Evolutionary conservation across 2,113 vertebrate genomes (phyloP), one percentile per base, ranked within the genome.

Genomic region (Crocuta crocuta): DNA sequence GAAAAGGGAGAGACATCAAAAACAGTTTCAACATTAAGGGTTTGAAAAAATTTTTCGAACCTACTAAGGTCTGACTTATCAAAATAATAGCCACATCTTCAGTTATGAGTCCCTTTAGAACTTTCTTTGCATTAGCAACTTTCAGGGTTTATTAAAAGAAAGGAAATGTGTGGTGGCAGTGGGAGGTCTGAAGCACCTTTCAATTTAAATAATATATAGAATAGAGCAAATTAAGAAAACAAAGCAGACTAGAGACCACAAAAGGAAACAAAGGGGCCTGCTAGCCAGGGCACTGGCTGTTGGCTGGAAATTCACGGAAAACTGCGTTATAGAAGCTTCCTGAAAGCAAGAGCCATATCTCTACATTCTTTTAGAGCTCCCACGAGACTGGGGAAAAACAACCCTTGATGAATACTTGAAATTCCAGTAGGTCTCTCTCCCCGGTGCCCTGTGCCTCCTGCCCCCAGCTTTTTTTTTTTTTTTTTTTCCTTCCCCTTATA

Each of bases 351-450:
- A 84, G 19, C n/a, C 13, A 9, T 70, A 53, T 55, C 89, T 89
- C 26, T 58, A 55, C 31, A 71, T 70, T 91, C 92, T 89, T 61
- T 43, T 11, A 88, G 31, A n/a, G 81, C 61, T 95, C 45, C 55
- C 91, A 71, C 0, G 55, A 83, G 71, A 58, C 35, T 81, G 68
- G 80, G 43, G 23, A 81, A 87, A 88, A 33, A 9, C 65, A 94
- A 63, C 71, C 50, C 71, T 78, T 91, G 66, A 53, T n/a, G 48
- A 84, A 86, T 93, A 91, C 61, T 85, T 94, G 48, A 85, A 95
- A 97, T 97, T 93, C 92, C 89, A 95, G 63, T 85, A 91, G 13
- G 65, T 84, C 48, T 85, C n/a, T 48, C 43, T 80, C 70, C 84
- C 43, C 9, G 21, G 21, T 61, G 58, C 21, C 58, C 58, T 17